Base-by-base conservation (phyloP, 2,113 vertebrate genomes). In the Chrysochloris asiatica region DNA sequence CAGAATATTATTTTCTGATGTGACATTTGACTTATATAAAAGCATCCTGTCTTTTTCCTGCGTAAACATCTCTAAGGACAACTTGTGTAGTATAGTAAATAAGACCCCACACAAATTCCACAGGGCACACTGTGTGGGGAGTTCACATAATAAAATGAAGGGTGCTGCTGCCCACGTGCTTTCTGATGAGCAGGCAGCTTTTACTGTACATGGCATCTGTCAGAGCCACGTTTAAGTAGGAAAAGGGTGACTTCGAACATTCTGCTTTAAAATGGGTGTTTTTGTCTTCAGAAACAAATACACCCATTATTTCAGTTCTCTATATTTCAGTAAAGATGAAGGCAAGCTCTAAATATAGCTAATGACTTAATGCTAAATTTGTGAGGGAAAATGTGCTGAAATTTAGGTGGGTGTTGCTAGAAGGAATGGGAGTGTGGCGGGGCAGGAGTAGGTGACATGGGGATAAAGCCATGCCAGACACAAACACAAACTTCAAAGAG, bases 21-120 rank as follows among this genome's bases (percentile, higher is more conserved):
- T 94, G 96, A 95, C 95, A 90, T 96, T 96, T 95, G 90, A 82
- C 86, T 92, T 84, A 33, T 30, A n/a, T 75, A 67, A 92, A 90
- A 88, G 65, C 47, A 41, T 89, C 73, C 84, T 87, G 48, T 91
- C 93, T 72, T 63, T 59, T 59, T 61, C 33, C 86, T 41, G 77
- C 86, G 65, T 69, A 78, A 75, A 75, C 83, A 56, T 13, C 54
- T 50, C 8, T 83, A 78, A 94, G 83, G 80, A 8, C n/a, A 16
- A 69, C 90, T 92, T 93, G 90, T 91, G 93, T 90, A 26, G 88
- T 82, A 52, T n/a, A 36, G 92, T 95, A 91, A 96, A 87, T 94
- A 95, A 91, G 86, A 89, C 79, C 96, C 96, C 95, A 95, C 96
- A 92, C 94, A 56, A 75, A 97, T 97, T 96, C 95, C 96, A 79